These are phyloP conservation scores for Sericinus montela DNA, from an alignment of 2,888 invertebrate species.

Conservation along the genomic window DNA sequence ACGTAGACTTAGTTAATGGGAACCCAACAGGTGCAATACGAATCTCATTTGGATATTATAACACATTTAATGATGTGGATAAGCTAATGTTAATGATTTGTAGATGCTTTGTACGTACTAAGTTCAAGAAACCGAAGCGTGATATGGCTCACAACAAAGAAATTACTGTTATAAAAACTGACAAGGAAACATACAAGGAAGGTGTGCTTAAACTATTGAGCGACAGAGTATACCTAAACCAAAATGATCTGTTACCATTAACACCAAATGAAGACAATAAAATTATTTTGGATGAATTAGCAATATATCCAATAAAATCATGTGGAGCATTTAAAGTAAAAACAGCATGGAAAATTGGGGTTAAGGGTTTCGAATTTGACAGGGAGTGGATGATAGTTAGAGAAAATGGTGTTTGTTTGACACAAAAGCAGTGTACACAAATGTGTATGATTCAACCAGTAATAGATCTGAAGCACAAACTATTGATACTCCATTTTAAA, in stretches of 20 bases:
- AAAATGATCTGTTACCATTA: constrained; percentile 18
- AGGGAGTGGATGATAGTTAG: constrained; percentile 96
- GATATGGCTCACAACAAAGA: constrained; percentile 26
- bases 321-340: constrained; percentile 88
- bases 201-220: constrained; percentile 29
- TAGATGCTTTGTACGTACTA: constrained; percentile 83
- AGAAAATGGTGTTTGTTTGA: constrained; percentile 88
- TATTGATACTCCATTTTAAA: constrained; percentile 80
- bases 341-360: constrained; percentile 84
- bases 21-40: constrained; percentile 95
- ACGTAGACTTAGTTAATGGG: constrained; percentile 90
- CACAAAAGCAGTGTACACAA: constrained; percentile 90
- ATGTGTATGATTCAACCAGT: constrained; percentile 88
- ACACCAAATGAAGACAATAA: constrained; percentile 25
- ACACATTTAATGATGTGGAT: constrained; percentile 85
- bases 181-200: constrained; percentile 28
- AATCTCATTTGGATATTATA: constrained; percentile 96
- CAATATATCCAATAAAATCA: constrained; percentile 93
- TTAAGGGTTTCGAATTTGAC: constrained; percentile 91
- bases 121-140: constrained; percentile 49
- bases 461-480: constrained; percentile 80
- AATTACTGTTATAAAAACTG: constrained; percentile 9
- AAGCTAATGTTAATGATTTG: constrained; percentile 85
- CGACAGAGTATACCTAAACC: constrained; percentile 25
- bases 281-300: constrained; percentile 48